Percentiles rank a stretch among this genome's conserved stretches.
These are phyloP conservation scores for Norana najaformis DNA, from an alignment of 2,888 invertebrate genomes.

Conservation along the genomic window DNA sequence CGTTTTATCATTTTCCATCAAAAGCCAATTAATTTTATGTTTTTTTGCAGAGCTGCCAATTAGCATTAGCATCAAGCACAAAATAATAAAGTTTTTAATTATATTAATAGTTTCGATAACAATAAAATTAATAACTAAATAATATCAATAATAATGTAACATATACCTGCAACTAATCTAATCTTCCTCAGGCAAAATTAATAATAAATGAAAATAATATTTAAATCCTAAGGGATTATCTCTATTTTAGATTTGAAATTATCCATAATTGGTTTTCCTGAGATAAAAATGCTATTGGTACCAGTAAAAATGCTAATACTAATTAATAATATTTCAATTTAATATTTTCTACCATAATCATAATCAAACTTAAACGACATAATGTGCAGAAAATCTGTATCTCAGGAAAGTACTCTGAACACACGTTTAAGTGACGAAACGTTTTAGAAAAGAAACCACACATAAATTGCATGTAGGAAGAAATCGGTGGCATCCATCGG, in stretches of 20 bases:
- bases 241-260: not conserved
- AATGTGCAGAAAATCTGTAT: not conserved
- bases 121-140: not conserved
- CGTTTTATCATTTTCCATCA: not conserved
- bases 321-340: not conserved
- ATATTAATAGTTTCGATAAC: not conserved
- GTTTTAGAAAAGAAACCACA: not conserved
- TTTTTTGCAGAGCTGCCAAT: not conserved
- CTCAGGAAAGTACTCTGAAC: too few species aligned
- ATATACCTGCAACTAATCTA: not conserved
- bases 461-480: not conserved
- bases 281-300: not conserved
- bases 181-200: not conserved
- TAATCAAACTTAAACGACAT: not conserved
- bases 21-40: not conserved
- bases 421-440: not conserved
- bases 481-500: not conserved
- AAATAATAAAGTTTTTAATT: not conserved
- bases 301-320: not conserved
- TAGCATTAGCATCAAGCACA: not conserved
- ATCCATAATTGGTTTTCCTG: too few species aligned
- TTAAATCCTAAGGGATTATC: slow-evolving; percentile 3
- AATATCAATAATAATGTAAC: not conserved
- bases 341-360: not conserved
- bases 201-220: not conserved